Evolutionary conservation across 2,888 invertebrate genomes (phyloP), one percentile per base, ranked within the genome.

Genomic region (Drosophila borealis): DNA sequence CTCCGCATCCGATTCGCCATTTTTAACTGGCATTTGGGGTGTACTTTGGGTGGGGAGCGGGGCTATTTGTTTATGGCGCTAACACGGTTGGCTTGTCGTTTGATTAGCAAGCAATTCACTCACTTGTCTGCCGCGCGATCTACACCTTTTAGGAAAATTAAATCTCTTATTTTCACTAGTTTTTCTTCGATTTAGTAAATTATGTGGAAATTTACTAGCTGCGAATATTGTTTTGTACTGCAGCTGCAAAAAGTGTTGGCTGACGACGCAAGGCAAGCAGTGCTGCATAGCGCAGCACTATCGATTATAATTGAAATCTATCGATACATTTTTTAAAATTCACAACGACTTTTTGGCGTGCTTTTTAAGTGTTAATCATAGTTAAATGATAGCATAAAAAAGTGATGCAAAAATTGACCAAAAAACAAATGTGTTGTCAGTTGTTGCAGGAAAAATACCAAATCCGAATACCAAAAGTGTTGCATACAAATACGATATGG

Each of bases 1-100:
- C 76, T 93, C 93, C 71, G 93, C 94, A 75, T 93, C 93, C 51
- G 94, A 90, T 69, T 92, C 95, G 73, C 95, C 94, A 92, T 95
- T 95, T 93, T 95, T 95, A 4, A 94, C 94, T 36, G 95, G 95
- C 95, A 95, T 95, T 86, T 88, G 54, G 10, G n/a, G 2, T 37
- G 19, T 37, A 39, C 33, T 46, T 8, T n/a, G 1, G n/a, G 37
- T 25, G 25, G 17, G 34, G 1, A 13, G 25, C 29, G 53, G 41
- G 29, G 29, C 11, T 41, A 33, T 13, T 17, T 41, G 61, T 39
- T 50, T 44, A 33, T 13, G 4, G 10, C 36, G 6, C 25, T 25
- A 25, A 25, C 25, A 25, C 5, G 13, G 19, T 21, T 8, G 39
- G 9, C 17, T 13, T 14, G 29, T 29, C 19, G 34, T 71, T 6